A percentile compares a stretch with the other conserved stretches of the same genome.
Conservation (phyloP, 1,140 invertebrate species). For the Drosophila guanche region DNA sequence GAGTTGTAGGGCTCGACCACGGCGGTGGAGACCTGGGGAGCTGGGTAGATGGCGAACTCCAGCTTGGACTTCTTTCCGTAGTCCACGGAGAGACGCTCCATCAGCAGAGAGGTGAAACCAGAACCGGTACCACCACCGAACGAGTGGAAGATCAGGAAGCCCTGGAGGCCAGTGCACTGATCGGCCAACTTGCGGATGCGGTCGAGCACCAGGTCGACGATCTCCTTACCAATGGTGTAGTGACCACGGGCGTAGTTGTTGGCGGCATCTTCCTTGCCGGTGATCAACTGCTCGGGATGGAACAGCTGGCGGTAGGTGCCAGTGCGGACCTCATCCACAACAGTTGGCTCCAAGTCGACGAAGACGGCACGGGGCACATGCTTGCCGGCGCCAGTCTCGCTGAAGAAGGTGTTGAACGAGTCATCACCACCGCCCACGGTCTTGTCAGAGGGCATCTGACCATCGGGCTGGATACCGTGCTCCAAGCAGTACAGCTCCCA, state of each 20-base stretch:
- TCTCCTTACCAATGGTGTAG: slow-evolving; percentile 96
- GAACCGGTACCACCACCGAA: slow-evolving; percentile 95
- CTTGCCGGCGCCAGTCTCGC: slow-evolving; percentile 94
- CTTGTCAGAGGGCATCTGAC: slow-evolving; percentile 91
- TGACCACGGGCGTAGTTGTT: slow-evolving; percentile 95
- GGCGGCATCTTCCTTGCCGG: slow-evolving; percentile 94
- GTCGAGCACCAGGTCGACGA: slow-evolving; percentile 92
- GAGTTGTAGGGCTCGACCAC: slow-evolving; percentile 96
- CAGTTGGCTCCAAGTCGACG: slow-evolving; percentile 94
- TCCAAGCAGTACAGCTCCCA: slow-evolving; percentile 87
- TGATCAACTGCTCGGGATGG: slow-evolving; percentile 93
- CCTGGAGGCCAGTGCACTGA: slow-evolving; percentile 93
- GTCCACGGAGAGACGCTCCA: slow-evolving; percentile 94
- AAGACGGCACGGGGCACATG: slow-evolving; percentile 94
- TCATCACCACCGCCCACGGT: slow-evolving; percentile 88
- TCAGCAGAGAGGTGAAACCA: slow-evolving; percentile 93
- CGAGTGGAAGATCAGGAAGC: slow-evolving; percentile 95
- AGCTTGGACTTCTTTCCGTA: slow-evolving; percentile 95
- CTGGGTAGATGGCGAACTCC: slow-evolving; percentile 95
- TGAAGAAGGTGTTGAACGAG: slow-evolving; percentile 94
- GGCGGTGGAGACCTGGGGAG: slow-evolving; percentile 94
- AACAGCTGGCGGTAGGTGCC: slow-evolving; percentile 93
- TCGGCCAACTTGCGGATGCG: slow-evolving; percentile 92
- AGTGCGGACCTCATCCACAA: slow-evolving; percentile 93
- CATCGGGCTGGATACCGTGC: slow-evolving; percentile 92